phyloP scores from a whole-genome alignment of 2,888 invertebrate species.

The Agriopis aurantiaria region DNA sequence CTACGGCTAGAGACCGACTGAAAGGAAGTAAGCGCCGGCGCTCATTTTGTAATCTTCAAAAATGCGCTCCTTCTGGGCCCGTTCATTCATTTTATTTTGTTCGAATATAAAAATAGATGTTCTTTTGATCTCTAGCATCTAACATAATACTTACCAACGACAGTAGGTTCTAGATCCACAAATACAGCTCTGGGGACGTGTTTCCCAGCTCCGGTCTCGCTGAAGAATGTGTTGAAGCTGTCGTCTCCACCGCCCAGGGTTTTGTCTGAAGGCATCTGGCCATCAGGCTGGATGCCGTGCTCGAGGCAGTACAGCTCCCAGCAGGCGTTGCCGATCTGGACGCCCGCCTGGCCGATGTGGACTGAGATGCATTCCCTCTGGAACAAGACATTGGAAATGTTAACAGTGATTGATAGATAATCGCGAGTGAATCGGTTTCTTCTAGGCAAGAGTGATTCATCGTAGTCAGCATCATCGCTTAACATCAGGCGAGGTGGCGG shows the following conservation, averaged over 20 bases:
- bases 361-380: conserved; percentile 95
- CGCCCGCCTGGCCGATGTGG: conserved; percentile 95
- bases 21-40: too few relatives aligned
- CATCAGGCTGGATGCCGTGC: conserved; percentile 94
- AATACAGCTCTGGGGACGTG: conserved; percentile 96
- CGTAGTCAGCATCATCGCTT: too few relatives aligned
- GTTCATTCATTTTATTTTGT: too few relatives aligned
- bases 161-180: conserved; percentile 97
- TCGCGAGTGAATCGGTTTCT: background rate
- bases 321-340: conserved; percentile 95
- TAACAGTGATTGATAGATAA: background rate
- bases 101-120: too few relatives aligned
- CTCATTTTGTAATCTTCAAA: too few relatives aligned
- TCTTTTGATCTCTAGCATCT: too few relatives aligned
- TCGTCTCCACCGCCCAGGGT: conserved; percentile 91
- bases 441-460: too few relatives aligned
- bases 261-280: conserved; percentile 94
- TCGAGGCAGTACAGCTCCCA: conserved; percentile 95
- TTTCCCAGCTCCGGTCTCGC: conserved; percentile 91
- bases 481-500: too few relatives aligned
- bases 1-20: too few relatives aligned
- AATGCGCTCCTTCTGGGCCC: too few relatives aligned
- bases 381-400: conserved; percentile 18
- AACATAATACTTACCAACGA: conserved; percentile 88
- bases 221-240: conserved; percentile 92